These are phyloP conservation scores for Poeciliopsis paucimaculata DNA, from an alignment of 2,797 vertebrate genomes.

Conservation along the genomic window DNA sequence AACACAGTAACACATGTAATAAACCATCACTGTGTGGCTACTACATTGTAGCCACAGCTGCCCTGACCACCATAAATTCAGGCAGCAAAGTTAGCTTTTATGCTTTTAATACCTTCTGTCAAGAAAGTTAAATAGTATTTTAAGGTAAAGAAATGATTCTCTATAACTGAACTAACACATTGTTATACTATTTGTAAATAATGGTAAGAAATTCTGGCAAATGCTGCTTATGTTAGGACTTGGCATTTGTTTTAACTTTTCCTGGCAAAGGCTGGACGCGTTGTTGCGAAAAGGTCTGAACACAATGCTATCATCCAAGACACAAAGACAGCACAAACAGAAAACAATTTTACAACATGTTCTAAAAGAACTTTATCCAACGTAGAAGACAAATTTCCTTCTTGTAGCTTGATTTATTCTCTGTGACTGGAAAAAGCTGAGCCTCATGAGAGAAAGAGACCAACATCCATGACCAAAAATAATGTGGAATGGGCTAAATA, in stretches of 20 bases:
- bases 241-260: neutral
- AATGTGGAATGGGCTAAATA: neutral
- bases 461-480: neutral
- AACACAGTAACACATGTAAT: too few relatives aligned
- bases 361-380: neutral
- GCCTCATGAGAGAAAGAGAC: neutral
- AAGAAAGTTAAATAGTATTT: neutral
- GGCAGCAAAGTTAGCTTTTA: too few relatives aligned
- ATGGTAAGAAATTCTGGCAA: neutral
- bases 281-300: neutral
- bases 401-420: neutral
- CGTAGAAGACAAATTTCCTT: neutral
- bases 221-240: neutral
- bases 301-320: neutral
- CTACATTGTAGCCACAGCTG: too few relatives aligned
- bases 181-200: neutral
- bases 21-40: too few relatives aligned
- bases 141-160: neutral
- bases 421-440: neutral
- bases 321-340: neutral
- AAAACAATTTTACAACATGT: neutral
- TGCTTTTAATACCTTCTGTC: neutral
- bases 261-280: neutral
- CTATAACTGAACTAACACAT: neutral
- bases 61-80: too few relatives aligned